These are phyloP conservation scores for Plodia interpunctella DNA, from an alignment of 1,140 invertebrate genomes.

Conservation along the genomic window DNA sequence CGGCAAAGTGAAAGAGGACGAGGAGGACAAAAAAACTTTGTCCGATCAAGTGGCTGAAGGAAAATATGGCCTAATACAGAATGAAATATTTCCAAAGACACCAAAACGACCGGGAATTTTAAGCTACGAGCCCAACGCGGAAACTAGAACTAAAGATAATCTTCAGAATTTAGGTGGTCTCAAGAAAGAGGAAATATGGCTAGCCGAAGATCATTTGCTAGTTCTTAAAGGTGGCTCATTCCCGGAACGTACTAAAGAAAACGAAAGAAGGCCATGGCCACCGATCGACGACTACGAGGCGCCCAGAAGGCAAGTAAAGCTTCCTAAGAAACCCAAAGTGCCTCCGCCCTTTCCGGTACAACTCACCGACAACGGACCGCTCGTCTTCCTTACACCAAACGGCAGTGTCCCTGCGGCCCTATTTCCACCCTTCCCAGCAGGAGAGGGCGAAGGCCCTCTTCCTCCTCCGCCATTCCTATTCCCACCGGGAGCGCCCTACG, in stretches of 20 bases:
- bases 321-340: constrained; percentile 84
- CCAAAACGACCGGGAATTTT: constrained; percentile 87
- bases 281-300: constrained; percentile 90
- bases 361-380: constrained; percentile 86
- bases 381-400: constrained; percentile 84
- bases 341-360: constrained; percentile 94
- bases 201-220: constrained; percentile 91
- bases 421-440: constrained; percentile 67
- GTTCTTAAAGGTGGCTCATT: constrained; percentile 88
- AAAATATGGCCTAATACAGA: constrained; percentile 92
- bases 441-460: constrained; percentile 80
- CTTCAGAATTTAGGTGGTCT: constrained; percentile 88
- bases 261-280: constrained; percentile 79
- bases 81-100: constrained; percentile 84
- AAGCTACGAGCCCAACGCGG: constrained; percentile 86
- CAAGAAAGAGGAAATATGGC: constrained; percentile 90
- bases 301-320: constrained; percentile 86
- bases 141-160: constrained; percentile 86
- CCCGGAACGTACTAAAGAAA: constrained; percentile 75
- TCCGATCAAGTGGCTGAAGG: constrained; percentile 91
- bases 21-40: constrained; percentile 88
- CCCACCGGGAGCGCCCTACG: constrained; percentile 73
- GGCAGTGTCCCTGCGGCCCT: constrained; percentile 75
- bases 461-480: constrained; percentile 75
- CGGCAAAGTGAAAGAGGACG: constrained; percentile 75